Percentiles rank a stretch among this genome's conserved stretches.
phyloP scores from a whole-genome alignment of 1,140 invertebrate species.

The Drosophila ficusphila region DNA sequence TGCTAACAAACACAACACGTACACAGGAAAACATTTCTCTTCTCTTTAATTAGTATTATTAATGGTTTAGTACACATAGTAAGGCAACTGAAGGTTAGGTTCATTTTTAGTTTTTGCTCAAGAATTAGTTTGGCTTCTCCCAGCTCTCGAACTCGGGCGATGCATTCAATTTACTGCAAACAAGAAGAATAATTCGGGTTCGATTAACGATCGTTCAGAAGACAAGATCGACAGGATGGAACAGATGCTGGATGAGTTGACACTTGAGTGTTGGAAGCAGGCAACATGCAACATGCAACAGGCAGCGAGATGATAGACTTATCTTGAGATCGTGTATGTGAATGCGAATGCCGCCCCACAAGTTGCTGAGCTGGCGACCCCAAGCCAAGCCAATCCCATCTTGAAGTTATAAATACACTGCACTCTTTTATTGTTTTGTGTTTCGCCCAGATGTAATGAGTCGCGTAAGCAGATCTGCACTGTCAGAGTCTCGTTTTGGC shows the following conservation, averaged over 20 bases:
- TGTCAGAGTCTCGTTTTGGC: constrained; percentile 53
- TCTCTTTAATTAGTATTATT: constrained; percentile 72
- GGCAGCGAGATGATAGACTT: constrained; percentile 27
- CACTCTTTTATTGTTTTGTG: neutral
- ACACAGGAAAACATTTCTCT: constrained; percentile 32
- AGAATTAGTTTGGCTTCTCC: constrained; percentile 36
- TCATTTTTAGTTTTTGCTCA: constrained; percentile 46
- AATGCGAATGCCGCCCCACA: constrained; percentile 39
- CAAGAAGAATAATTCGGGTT: constrained; percentile 70
- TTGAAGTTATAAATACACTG: constrained; percentile 38
- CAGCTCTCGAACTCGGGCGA: constrained; percentile 37
- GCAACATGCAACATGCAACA: constrained; percentile 48
- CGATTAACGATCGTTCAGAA: constrained; percentile 48
- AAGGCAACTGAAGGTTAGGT: constrained; percentile 40
- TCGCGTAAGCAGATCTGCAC: constrained; percentile 39
- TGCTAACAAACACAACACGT: constrained; percentile 29
- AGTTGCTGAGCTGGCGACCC: constrained; percentile 39
- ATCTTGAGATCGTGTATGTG: constrained; percentile 4
- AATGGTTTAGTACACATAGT: constrained; percentile 47
- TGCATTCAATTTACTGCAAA: constrained; percentile 73
- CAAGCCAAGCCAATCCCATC: constrained; percentile 63
- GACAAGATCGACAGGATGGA: constrained; percentile 30
- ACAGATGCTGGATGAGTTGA: constrained; percentile 53
- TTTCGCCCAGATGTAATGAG: constrained; percentile 48
- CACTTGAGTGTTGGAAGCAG: constrained; percentile 41